These are phyloP conservation scores for Hemistola chrysoprasaria DNA, from an alignment of 2,888 invertebrate species.

Conservation along the genomic window DNA sequence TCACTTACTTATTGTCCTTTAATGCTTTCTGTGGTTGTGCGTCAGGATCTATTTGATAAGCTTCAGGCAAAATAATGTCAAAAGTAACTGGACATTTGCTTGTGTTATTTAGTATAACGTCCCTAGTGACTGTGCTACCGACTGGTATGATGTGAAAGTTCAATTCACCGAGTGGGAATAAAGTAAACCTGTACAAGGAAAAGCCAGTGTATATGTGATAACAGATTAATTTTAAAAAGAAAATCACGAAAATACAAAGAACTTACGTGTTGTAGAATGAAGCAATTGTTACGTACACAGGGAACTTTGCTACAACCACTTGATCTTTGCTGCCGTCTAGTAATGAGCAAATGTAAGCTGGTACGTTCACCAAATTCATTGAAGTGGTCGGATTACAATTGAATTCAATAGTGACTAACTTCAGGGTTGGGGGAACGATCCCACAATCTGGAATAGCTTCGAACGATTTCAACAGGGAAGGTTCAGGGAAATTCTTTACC, in stretches of 20 bases:
- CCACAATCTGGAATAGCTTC: conserved; percentile 59
- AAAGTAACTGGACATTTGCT: conserved; percentile 83
- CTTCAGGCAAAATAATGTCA: conserved; percentile 58
- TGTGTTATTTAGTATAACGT: conserved; percentile 81
- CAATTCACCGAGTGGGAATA: conserved; percentile 81
- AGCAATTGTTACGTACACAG: conserved; percentile 66
- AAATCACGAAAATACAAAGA: not conserved
- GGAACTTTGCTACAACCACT: conserved; percentile 73
- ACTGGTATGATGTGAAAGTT: conserved; percentile 83
- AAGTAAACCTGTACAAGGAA: conserved; percentile 80
- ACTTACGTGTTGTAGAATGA: conserved; percentile 76
- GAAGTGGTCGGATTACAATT: conserved; percentile 68
- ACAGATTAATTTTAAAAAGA: conserved; percentile 27
- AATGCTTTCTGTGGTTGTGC: conserved; percentile 33
- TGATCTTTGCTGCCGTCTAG: conserved; percentile 71
- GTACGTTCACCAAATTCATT: conserved; percentile 64
- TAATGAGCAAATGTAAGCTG: conserved; percentile 65
- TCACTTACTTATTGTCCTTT: conserved; percentile 62
- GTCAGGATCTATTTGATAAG: conserved; percentile 46
- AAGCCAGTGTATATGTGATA: too few relatives aligned
- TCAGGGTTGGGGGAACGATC: conserved; percentile 51
- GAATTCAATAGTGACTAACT: conserved; percentile 56
- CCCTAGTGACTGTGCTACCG: conserved; percentile 72
- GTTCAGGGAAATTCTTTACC: conserved; percentile 72
- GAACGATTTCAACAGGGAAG: conserved; percentile 59